Conservation (phyloP, 1,140 invertebrate species). For the Wasmannia auropunctata region DNA sequence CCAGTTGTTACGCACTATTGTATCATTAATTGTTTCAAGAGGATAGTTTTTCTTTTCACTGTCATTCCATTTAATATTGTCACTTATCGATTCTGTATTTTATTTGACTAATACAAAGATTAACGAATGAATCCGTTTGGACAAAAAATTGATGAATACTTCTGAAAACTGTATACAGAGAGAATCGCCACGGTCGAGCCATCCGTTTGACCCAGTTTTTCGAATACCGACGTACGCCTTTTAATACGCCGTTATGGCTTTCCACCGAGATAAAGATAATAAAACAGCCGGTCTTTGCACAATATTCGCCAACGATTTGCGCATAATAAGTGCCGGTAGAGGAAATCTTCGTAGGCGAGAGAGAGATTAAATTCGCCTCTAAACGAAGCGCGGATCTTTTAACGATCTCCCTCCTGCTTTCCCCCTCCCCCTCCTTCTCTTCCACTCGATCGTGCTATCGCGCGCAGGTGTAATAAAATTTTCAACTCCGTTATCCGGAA, state of each 20-base stretch:
- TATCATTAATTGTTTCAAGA: neutral
- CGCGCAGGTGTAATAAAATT: slow-evolving; percentile 50
- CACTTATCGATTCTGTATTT: neutral
- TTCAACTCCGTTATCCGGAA: slow-evolving; percentile 56
- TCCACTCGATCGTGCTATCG: slow-evolving; percentile 9
- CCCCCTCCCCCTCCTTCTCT: neutral
- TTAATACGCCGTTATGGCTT: slow-evolving; percentile 31
- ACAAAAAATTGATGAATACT: neutral
- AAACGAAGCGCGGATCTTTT: slow-evolving; percentile 44
- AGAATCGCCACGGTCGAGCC: neutral
- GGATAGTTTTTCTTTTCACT: neutral
- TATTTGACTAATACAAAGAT: neutral
- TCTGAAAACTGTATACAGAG: neutral
- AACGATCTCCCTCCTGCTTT: neutral
- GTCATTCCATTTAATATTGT: neutral
- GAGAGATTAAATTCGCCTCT: slow-evolving; percentile 41
- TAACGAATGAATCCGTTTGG: neutral
- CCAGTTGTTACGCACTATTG: neutral
- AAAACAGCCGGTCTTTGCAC: slow-evolving; percentile 38
- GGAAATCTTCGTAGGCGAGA: neutral
- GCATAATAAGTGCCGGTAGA: slow-evolving; percentile 43
- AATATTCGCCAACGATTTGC: slow-evolving; percentile 40
- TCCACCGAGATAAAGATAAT: slow-evolving; percentile 20
- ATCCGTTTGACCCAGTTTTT: slow-evolving; percentile 37
- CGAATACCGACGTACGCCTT: slow-evolving; percentile 11